These are phyloP conservation scores for Caenorhabditis parvicauda DNA, from an alignment of 2,888 invertebrate species.

Conservation along the genomic window DNA sequence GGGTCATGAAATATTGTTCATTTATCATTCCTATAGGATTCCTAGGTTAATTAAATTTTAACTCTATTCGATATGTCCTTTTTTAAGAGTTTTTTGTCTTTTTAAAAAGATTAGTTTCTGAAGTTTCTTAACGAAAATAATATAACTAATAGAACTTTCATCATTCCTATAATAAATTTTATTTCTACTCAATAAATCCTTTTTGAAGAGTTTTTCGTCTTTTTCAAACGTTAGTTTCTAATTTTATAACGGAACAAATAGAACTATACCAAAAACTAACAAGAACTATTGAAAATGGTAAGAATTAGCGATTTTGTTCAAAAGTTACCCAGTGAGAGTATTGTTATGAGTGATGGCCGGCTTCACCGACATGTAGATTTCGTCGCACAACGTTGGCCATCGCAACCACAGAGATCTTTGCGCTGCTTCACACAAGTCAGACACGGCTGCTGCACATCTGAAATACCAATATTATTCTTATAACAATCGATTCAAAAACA, in stretches of 20 bases:
- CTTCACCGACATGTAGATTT: slow-evolving; percentile 41
- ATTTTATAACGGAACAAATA: not conserved
- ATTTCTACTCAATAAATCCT: no score
- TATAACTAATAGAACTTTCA: no score
- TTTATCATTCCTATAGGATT: no score
- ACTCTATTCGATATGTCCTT: no score
- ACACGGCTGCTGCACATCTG: slow-evolving; percentile 28
- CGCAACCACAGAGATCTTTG: slow-evolving; percentile 42
- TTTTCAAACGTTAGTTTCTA: not conserved
- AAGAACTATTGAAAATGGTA: not conserved
- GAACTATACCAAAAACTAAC: not conserved
- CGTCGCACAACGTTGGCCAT: slow-evolving; percentile 40
- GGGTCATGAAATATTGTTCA: no score
- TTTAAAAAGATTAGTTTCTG: no score
- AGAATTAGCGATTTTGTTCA: not conserved
- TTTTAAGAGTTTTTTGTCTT: no score
- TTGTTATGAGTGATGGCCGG: slow-evolving; percentile 40
- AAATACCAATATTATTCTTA: not conserved
- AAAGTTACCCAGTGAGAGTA: slow-evolving; percentile 27
- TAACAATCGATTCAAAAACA: no score
- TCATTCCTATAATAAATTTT: no score
- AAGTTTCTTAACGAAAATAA: no score
- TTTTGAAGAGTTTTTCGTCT: not conserved
- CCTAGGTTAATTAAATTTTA: no score
- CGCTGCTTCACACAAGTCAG: slow-evolving; percentile 23